Evolutionary conservation across 2,797 vertebrate genomes (phyloP), one percentile per base, ranked within the genome.

Genomic region (Gobionotothen gibberifrons): DNA sequence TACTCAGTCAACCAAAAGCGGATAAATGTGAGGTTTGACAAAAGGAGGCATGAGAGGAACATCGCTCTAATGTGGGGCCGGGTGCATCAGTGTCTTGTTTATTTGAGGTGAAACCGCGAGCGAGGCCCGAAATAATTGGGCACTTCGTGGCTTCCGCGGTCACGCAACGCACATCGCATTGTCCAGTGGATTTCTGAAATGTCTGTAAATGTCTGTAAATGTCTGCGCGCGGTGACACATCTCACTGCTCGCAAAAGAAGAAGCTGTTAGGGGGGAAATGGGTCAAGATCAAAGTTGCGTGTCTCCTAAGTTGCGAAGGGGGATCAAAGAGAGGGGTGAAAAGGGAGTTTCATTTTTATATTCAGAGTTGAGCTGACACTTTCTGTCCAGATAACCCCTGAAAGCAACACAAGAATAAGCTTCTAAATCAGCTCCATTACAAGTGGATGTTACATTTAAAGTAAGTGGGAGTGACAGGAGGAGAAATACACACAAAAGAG

Each of bases 221-320:
- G 86, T 82, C 85, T 73, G 79, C 65, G 79, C 68, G 0, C 0
- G 60, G 83, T 85, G 87, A 89, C 90, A 87, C 82, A 3, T 89
- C 75, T 73, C 19, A 6, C 65, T 12, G 77, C 77, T 76, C 76
- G 49, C 79, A 54, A 43, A n/a, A n/a, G n/a, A n/a, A 81, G 84
- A 72, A 71, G 89, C 89, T 77, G 87, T 81, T 80, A 74, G 66
- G 53, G 53, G 76, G 67, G 82, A 93, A 92, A 87, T 87, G 89
- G 90, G 90, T 91, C 89, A 87, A 84, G 87, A 91, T 93, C 90
- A 91, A 90, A 92, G 87, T 86, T 82, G 67, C 65, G 49, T 51
- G 60, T 86, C 78, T 85, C 48, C 59, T 17, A 66, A 81, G 72
- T 87, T 72, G 71, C 22, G 70, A 85, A 59, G 65, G 66, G 26